Base-by-base conservation (phyloP, 2,797 vertebrate species). In the Scolopax bukidnonensis region DNA sequence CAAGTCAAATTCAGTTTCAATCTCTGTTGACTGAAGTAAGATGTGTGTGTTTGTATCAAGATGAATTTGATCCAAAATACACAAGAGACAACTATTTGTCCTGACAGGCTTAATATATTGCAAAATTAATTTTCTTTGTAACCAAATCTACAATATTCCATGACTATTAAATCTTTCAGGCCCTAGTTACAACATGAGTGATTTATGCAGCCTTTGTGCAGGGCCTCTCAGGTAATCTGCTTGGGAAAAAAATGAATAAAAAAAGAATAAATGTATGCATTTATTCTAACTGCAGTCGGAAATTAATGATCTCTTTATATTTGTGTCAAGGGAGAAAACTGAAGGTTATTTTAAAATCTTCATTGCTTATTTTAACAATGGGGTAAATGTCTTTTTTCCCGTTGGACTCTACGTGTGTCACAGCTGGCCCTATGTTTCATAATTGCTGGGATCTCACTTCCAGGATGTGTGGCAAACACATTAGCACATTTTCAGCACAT, bases 121-220 rank as follows among this genome's bases (percentile, higher is more conserved):
- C 17, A 85, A 89, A 94, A 93, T 75, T 85, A 87, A 87, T 87
- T 91, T 87, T 84, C 50, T 90, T 41, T 91, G 28, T 61, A 87
- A 64, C 38, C 20, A 91, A 74, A 85, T 68, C 43, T 24, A 40
- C 41, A 87, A 4, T 33, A 38, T 60, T 91, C 19, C 76, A 43
- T 43, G 41, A 43, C 41, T 36, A 94, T 83, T 87, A 90, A 83
- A 57, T 70, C 50, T 93, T 87, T 61, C 40, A 83, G 75, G 51
- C n/a, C 40, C 28, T 51, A 84, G 51, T 30, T 77, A 74, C 40
- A 81, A 50, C 10, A 83, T n/a, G 23, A 84, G 89, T 83, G 25
- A 84, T 90, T 89, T 79, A 87, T 20, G 18, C 14, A 70, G 47
- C 33, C 20, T 70, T 90, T 87, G 18, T 79, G 43, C 12, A 50